These are phyloP conservation scores for Campylomormyrus numenius DNA, from an alignment of 2,113 vertebrate species.

Conservation along the genomic window DNA sequence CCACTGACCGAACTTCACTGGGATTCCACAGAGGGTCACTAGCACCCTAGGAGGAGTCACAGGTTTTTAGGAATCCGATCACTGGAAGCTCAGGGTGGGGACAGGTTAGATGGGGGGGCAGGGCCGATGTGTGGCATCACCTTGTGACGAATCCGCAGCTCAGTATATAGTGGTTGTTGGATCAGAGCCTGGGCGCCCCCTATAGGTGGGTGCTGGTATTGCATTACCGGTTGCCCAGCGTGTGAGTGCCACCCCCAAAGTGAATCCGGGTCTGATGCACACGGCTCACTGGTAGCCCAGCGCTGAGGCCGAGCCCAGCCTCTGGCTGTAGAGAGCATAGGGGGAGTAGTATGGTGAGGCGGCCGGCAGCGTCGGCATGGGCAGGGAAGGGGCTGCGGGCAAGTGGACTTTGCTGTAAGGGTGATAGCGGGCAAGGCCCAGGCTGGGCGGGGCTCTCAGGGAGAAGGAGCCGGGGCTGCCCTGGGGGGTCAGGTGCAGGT, in stretches of 20 bases:
- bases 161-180: background rate
- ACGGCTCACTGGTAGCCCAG: conserved; percentile 85
- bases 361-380: conserved; percentile 75
- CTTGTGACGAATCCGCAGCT: conserved; percentile 22
- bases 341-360: conserved; percentile 88
- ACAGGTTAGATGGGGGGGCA: conserved; percentile 22
- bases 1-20: background rate
- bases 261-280: background rate
- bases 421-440: conserved; percentile 89
- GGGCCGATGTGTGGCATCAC: conserved; percentile 26
- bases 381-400: conserved; percentile 73
- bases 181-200: background rate
- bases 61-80: conserved; percentile 28
- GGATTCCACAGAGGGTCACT: conserved; percentile 10
- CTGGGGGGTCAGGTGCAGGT: conserved; percentile 80
- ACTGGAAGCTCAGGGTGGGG: conserved; percentile 23
- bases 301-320: conserved; percentile 84
- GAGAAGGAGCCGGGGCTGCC: conserved; percentile 78
- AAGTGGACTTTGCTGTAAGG: conserved; percentile 92
- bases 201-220: conserved; percentile 15
- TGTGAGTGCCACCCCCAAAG: conserved; percentile 25
- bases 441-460: conserved; percentile 80
- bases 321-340: conserved; percentile 91
- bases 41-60: conserved; percentile 9
- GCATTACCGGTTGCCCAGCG: conserved; percentile 25